Percentiles rank a stretch among this genome's conserved stretches.
Evolutionary conservation across 2,888 invertebrate genomes (phyloP).

Genomic region (Gonocerus acuteangulatus): DNA sequence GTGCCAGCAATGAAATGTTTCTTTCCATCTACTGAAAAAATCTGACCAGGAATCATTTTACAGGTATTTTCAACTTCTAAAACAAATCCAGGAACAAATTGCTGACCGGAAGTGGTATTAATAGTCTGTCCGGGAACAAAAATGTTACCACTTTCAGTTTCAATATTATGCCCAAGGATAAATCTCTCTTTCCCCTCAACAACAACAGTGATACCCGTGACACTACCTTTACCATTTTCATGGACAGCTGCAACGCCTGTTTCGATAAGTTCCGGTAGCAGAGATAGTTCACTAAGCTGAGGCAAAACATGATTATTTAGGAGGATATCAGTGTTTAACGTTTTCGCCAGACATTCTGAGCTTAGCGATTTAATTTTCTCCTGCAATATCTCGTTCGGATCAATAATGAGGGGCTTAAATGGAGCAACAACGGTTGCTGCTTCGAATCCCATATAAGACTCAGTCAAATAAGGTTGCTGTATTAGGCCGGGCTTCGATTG

Average conservation of each 20-base stretch:
- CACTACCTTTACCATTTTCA: conserved; percentile 49
- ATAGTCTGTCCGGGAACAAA: conserved; percentile 71
- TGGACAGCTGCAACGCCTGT: conserved; percentile 52
- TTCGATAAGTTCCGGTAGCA: conserved; percentile 43
- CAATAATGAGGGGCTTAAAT: conserved; percentile 50
- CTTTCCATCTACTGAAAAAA: conserved; percentile 48
- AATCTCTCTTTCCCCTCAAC: conserved; percentile 55
- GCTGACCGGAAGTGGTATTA: conserved; percentile 56
- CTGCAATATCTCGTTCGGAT: conserved; percentile 47
- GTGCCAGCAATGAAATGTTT: conserved; percentile 55
- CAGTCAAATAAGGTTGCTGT: conserved; percentile 45
- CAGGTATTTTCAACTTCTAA: conserved; percentile 61
- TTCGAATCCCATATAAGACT: conserved; percentile 52
- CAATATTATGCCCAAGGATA: conserved; percentile 62
- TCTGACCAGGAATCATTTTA: conserved; percentile 64
- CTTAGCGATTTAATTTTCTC: conserved; percentile 51
- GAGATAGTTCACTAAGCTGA: conserved; percentile 55
- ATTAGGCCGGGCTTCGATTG: conserved; percentile 41
- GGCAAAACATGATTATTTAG: conserved; percentile 50
- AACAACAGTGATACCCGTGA: conserved; percentile 56
- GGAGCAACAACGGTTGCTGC: conserved; percentile 56
- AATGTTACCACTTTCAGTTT: conserved; percentile 59
- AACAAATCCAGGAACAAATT: conserved; percentile 66
- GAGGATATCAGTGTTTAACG: conserved; percentile 54
- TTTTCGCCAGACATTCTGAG: conserved; percentile 52